These are phyloP conservation scores for Lycaena phlaeas DNA, from an alignment of 2,888 invertebrate genomes.

Conservation along the genomic window DNA sequence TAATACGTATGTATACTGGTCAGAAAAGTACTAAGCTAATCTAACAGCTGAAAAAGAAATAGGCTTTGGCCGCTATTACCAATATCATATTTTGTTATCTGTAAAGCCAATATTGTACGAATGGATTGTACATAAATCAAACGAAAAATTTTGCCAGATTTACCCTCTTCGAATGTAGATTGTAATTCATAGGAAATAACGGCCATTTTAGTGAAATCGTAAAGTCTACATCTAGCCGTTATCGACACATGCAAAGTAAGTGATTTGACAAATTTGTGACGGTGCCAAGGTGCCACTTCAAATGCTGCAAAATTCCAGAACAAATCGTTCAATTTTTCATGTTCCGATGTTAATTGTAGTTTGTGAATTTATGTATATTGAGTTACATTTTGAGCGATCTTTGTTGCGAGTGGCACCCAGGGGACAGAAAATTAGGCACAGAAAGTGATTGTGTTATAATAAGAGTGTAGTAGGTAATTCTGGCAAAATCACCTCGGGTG, in stretches of 20 bases:
- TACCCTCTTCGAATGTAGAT: slow-evolving; percentile 33
- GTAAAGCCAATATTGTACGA: slow-evolving; percentile 31
- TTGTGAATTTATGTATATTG: too few relatives aligned
- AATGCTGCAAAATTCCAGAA: not conserved
- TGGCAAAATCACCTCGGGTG: slow-evolving; percentile 72
- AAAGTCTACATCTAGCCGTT: slow-evolving; percentile 55
- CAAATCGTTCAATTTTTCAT: not conserved
- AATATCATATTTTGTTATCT: slow-evolving; percentile 27
- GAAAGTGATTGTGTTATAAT: slow-evolving; percentile 53
- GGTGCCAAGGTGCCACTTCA: slow-evolving; percentile 51
- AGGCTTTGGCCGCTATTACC: slow-evolving; percentile 60
- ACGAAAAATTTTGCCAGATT: slow-evolving; percentile 66
- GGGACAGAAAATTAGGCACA: slow-evolving; percentile 45
- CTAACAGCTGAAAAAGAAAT: slow-evolving; percentile 13
- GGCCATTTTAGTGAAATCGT: slow-evolving; percentile 49
- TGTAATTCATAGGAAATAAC: slow-evolving; percentile 54
- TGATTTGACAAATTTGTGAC: slow-evolving; percentile 36
- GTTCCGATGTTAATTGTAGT: not conserved
- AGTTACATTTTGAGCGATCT: too few relatives aligned
- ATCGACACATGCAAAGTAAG: slow-evolving; percentile 49
- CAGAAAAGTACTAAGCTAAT: not conserved
- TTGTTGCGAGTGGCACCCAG: slow-evolving; percentile 52
- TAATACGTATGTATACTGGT: not conserved
- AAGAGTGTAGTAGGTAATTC: slow-evolving; percentile 56
- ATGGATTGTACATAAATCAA: slow-evolving; percentile 22